Evolutionary conservation across 2,888 invertebrate genomes (phyloP).

Genomic region (Sinopyrophorus schimmeli): DNA sequence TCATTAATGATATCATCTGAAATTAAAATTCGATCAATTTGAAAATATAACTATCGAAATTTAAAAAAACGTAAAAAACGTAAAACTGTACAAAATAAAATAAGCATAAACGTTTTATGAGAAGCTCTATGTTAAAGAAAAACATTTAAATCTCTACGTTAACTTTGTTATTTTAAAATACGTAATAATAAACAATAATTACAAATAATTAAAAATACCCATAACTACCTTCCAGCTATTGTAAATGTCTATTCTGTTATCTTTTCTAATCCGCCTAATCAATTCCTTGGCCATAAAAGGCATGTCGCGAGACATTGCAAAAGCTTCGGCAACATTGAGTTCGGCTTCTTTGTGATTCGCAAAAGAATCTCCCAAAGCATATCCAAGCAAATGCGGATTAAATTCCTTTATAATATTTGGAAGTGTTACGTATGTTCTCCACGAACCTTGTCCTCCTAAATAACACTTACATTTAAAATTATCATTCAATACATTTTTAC

Average conservation of each 20-base stretch:
- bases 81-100: too few species aligned
- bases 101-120: too few species aligned
- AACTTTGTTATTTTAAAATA: too few species aligned
- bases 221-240: slow-evolving; percentile 67
- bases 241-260: slow-evolving; percentile 59
- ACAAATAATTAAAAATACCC: slow-evolving; percentile 12
- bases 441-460: slow-evolving; percentile 59
- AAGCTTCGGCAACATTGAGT: slow-evolving; percentile 65
- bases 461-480: too few species aligned
- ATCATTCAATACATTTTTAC: too few species aligned
- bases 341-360: slow-evolving; percentile 54
- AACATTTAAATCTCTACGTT: too few species aligned
- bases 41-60: too few species aligned
- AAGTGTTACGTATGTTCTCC: slow-evolving; percentile 60
- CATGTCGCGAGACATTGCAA: slow-evolving; percentile 62
- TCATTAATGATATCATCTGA: slow-evolving; percentile 62
- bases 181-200: slow-evolving; percentile 40
- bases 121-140: too few species aligned
- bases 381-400: slow-evolving; percentile 67
- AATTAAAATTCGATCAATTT: too few species aligned
- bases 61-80: too few species aligned
- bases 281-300: slow-evolving; percentile 62
- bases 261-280: slow-evolving; percentile 58
- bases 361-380: slow-evolving; percentile 59
- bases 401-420: slow-evolving; percentile 67